Base-by-base conservation (phyloP, 2,113 vertebrate species). In the Trochalopteron elliotii region DNA sequence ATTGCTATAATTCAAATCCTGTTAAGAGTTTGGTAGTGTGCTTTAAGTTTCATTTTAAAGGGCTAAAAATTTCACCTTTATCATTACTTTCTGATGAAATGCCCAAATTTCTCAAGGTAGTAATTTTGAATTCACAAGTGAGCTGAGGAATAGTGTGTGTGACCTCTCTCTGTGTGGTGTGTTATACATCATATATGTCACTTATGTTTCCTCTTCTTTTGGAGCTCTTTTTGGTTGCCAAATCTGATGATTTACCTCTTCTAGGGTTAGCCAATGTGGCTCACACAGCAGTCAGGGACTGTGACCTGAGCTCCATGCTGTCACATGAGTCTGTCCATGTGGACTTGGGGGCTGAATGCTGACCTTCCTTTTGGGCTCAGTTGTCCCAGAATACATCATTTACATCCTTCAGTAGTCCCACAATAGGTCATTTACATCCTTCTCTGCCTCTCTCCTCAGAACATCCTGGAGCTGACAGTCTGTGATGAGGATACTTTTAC, bases 401-500 rank as follows among this genome's bases (percentile, higher is more conserved):
- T 57, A 21, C 24, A 14, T 81, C 23, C 37, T 67, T 71, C 21
- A 31, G 14, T 4, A 71, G 45, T 47, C n/a, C 15, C n/a, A 61
- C 25, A 55, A 42, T 17, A 15, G 15, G 18, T 5, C 3, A 23
- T 64, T 81, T 60, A 16, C 22, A 18, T 82, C 27, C 39, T 68
- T 31, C 28, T 71, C 37, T 85, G 24, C 33, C 44, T 85, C 11
- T 70, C 27, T 94, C 4, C 23, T 83, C 69, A 97, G 97, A 97
- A 97, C 20, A 22, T 97, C 60, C 67, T 97, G 83, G 97, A 97
- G 44, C 33, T 97, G 94, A 86, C 87, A 9, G 63, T 97, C 44
- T 93, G 83, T 1, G 97, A 97, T 60, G 35, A 95, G 65, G 97
- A 97, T 33, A 87, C 85, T 53, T 89, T 92, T 15, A 97, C 96